These are phyloP conservation scores for Sympetrum striolatum DNA, from an alignment of 2,888 invertebrate species.

Conservation along the genomic window DNA sequence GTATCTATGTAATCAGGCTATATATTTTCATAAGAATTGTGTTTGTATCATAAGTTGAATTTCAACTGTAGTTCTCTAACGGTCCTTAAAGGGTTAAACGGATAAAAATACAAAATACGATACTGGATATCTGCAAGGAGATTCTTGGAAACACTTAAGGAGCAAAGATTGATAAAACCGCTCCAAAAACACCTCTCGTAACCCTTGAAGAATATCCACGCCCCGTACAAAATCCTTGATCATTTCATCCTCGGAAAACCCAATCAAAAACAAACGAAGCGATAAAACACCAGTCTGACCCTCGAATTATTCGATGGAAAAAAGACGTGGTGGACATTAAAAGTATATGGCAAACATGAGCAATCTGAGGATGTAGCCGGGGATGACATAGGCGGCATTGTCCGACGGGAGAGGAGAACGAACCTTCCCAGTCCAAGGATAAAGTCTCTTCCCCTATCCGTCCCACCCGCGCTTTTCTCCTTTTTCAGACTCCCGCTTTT, in stretches of 20 bases:
- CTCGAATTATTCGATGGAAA: neutral
- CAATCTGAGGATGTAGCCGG: neutral
- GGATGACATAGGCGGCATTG: slow-evolving; percentile 15
- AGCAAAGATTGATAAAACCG: no score
- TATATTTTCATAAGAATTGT: no score
- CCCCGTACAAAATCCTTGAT: neutral
- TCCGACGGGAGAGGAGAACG: slow-evolving; percentile 33
- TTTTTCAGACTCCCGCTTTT: neutral
- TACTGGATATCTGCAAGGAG: no score
- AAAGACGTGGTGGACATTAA: neutral
- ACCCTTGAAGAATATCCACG: neutral
- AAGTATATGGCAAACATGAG: neutral
- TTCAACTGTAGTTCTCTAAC: no score
- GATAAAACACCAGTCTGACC: neutral
- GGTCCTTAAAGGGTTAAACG: no score
- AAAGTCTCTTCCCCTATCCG: neutral
- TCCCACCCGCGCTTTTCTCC: neutral
- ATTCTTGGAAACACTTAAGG: no score
- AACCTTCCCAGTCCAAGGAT: slow-evolving; percentile 32
- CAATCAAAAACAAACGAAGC: neutral
- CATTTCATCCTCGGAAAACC: neutral
- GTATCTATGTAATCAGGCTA: no score
- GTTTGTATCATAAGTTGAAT: no score
- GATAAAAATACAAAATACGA: no score
- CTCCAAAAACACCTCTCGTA: no score